Evolutionary conservation across 2,797 vertebrate species (phyloP).

Genomic region (Acridotheres tristis): DNA sequence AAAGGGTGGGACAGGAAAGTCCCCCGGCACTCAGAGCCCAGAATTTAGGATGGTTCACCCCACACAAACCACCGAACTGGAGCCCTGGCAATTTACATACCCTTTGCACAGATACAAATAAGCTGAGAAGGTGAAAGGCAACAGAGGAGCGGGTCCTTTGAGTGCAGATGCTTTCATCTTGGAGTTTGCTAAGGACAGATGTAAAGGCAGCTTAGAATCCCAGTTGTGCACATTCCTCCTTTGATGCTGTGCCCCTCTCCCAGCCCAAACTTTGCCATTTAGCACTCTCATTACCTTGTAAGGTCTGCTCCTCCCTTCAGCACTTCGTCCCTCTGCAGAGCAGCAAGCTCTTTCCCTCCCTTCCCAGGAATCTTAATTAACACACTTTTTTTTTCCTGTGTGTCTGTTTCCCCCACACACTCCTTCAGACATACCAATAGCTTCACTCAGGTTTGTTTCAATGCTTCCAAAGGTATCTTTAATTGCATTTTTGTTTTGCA

Average conservation of each 20-base stretch:
- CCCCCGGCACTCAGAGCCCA: background rate
- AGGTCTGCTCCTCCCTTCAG: constrained; percentile 45
- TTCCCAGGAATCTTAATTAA: constrained; percentile 59
- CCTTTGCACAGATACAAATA: constrained; percentile 46
- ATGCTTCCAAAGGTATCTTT: background rate
- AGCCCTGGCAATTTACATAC: background rate
- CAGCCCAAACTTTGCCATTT: constrained; percentile 24
- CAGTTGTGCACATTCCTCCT: constrained; percentile 47
- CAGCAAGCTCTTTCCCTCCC: constrained; percentile 21
- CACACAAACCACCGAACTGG: background rate
- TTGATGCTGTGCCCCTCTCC: constrained; percentile 48
- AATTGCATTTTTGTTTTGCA: background rate
- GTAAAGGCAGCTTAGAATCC: background rate
- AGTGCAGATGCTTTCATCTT: constrained; percentile 58
- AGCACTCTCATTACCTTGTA: constrained; percentile 8
- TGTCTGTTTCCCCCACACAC: background rate
- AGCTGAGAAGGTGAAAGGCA: constrained; percentile 57
- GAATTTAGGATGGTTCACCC: background rate
- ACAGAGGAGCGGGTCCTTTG: constrained; percentile 30
- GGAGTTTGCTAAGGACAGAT: constrained; percentile 26
- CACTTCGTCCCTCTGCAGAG: background rate
- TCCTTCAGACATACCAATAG: background rate
- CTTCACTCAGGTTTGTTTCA: background rate
- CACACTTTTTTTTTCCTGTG: background rate
- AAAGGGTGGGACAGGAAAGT: background rate